phyloP scores from a whole-genome alignment of 2,888 invertebrate species.

The Cheilosia impressa region DNA sequence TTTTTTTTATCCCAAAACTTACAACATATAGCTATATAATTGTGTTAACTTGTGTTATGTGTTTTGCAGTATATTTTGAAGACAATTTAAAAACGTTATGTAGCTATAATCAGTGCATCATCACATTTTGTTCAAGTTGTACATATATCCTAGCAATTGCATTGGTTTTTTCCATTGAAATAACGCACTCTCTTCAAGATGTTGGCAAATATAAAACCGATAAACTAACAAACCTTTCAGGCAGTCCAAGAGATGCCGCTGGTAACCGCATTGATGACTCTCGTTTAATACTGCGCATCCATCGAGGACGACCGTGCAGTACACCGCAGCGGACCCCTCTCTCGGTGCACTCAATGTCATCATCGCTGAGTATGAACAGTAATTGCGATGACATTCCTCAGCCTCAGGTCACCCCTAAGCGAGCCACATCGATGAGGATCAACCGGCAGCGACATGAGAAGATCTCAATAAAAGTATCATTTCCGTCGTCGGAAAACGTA shows the following conservation, averaged over 20 bases:
- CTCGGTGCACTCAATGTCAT: conserved; percentile 86
- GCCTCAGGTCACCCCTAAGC: conserved; percentile 82
- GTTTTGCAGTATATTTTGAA: conserved; percentile 50
- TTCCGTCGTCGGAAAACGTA: conserved; percentile 90
- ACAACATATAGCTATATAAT: conserved; percentile 41
- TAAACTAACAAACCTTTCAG: conserved; percentile 84
- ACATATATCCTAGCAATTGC: conserved; percentile 74
- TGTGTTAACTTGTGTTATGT: conserved; percentile 72
- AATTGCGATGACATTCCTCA: conserved; percentile 77
- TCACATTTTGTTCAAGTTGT: conserved; percentile 62
- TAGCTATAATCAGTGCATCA: conserved; percentile 53
- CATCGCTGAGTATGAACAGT: conserved; percentile 87
- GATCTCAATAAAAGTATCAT: conserved; percentile 92
- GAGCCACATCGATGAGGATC: conserved; percentile 85
- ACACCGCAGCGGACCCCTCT: conserved; percentile 84
- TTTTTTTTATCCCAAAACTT: conserved; percentile 36
- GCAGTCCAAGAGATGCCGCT: conserved; percentile 85
- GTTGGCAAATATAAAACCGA: conserved; percentile 45
- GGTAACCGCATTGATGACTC: conserved; percentile 93
- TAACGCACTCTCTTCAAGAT: conserved; percentile 50
- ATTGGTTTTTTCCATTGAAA: conserved; percentile 61
- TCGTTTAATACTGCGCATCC: conserved; percentile 94
- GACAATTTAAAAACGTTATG: conserved; percentile 9
- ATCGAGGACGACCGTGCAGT: conserved; percentile 89
- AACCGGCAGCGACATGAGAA: conserved; percentile 88